Evolutionary conservation across 2,797 vertebrate species (phyloP), one percentile per base, ranked within the genome.

Genomic region (Silurus aristotelis): DNA sequence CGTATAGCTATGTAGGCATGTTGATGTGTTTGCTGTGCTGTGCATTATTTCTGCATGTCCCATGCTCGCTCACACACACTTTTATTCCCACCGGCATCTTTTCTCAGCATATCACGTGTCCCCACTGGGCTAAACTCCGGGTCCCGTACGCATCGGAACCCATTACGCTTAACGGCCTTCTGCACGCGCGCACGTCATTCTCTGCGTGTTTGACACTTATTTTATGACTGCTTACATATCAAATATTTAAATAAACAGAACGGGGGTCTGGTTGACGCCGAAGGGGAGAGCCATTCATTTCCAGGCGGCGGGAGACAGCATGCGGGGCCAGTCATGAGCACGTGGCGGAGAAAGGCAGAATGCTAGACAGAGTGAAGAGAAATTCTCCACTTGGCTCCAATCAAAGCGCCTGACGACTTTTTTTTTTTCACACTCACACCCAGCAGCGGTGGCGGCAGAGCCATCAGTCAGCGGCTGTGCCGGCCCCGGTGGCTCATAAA

Each of bases 221-320:
- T 95, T 95, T 93, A 94, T 92, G 93, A 93, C 94, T 93, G 93
- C 93, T 94, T 94, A 92, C 93, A 94, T 94, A 94, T 95, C 92
- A 94, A 94, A 95, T 94, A 95, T 95, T 95, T 95, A 95, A 95
- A 95, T 95, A 95, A 94, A 95, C 93, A 87, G 86, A 87, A 88
- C 77, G 92, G 90, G 92, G 79, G 90, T 73, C 84, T 84, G 80
- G 82, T 87, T 86, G 90, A 88, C 82, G 88, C 86, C 52, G 80
- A 68, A 81, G 86, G 87, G 82, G 73, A 25, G 71, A 79, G 87
- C 19, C 86, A 85, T 89, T 89, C 48, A 88, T 89, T 90, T 89
- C 77, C 60, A 64, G 66, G 76, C 63, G 58, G 67, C 27, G 55
- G n/a, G 64, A 80, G 87, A 71, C 78, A 83, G 78, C 84, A 22